A percentile compares a stretch with the other conserved stretches of the same genome.
These are phyloP conservation scores for Pheosia gnoma DNA, from an alignment of 2,888 invertebrate species.

Conservation along the genomic window DNA sequence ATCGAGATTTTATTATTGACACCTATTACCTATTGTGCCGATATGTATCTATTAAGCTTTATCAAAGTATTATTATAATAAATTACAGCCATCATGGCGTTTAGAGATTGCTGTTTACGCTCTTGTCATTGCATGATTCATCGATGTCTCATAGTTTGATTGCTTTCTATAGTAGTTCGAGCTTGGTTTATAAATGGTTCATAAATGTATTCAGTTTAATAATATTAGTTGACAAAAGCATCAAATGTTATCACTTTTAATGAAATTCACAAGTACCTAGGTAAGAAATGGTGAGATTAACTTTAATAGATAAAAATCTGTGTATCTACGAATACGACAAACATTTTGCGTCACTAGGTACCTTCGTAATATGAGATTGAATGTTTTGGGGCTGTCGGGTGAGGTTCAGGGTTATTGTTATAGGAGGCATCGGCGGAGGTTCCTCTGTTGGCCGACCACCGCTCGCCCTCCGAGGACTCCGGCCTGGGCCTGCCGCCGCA, in stretches of 20 bases:
- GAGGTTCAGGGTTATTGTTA: slow-evolving; percentile 83
- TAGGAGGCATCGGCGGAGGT: slow-evolving; percentile 82
- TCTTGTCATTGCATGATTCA: slow-evolving; percentile 51
- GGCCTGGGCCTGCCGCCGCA: slow-evolving; percentile 94
- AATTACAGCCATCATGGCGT: slow-evolving; percentile 8
- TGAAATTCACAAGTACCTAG: too few species aligned
- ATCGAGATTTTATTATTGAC: neutral
- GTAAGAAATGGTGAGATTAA: neutral
- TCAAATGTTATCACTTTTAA: too few species aligned
- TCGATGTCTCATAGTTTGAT: slow-evolving; percentile 53
- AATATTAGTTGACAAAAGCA: neutral
- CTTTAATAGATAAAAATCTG: neutral
- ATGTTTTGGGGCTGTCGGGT: slow-evolving; percentile 56
- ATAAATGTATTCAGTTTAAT: slow-evolving; percentile 32
- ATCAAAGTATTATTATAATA: neutral
- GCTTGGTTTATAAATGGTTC: slow-evolving; percentile 46
- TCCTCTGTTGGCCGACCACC: slow-evolving; percentile 87
- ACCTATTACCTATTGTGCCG: neutral
- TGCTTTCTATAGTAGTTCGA: slow-evolving; percentile 63
- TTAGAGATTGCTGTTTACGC: slow-evolving; percentile 38
- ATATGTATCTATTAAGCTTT: too few species aligned
- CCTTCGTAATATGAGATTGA: slow-evolving; percentile 25
- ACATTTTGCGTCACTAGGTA: slow-evolving; percentile 25
- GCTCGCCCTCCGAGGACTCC: slow-evolving; percentile 97
- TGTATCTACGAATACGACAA: slow-evolving; percentile 8